Evolutionary conservation across 2,113 vertebrate genomes (phyloP).

Genomic region (Morone saxatilis): DNA sequence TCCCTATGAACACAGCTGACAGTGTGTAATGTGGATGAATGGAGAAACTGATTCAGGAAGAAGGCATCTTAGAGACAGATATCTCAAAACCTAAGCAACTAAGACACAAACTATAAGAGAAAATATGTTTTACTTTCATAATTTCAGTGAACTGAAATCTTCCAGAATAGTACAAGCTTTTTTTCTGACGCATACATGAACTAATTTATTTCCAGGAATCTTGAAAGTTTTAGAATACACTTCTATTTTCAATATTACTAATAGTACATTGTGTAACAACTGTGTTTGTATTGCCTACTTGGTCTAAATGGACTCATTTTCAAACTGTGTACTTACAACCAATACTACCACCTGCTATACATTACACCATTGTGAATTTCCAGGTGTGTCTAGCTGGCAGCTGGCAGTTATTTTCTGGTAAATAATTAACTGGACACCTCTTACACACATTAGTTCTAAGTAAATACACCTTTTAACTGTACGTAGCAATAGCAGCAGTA

Average conservation of each 20-base stretch:
- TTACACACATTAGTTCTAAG: neutral
- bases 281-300: neutral
- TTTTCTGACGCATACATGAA: neutral
- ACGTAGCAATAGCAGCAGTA: neutral
- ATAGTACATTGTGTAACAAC: neutral
- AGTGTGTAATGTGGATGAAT: neutral
- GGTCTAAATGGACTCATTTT: neutral
- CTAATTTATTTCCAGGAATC: neutral
- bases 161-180: neutral
- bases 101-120: neutral
- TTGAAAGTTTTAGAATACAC: neutral
- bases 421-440: neutral
- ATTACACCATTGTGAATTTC: neutral
- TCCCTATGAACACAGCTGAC: neutral
- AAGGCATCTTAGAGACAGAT: neutral
- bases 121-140: neutral
- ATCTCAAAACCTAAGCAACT: neutral
- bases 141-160: neutral
- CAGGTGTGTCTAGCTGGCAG: neutral
- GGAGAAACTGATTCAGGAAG: neutral
- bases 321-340: neutral
- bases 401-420: neutral
- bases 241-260: neutral
- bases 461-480: slow-evolving; percentile 13
- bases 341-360: neutral